Evolutionary conservation across 23 tunicate species (phyloP).

Genomic region (Halocynthia roretzi): DNA sequence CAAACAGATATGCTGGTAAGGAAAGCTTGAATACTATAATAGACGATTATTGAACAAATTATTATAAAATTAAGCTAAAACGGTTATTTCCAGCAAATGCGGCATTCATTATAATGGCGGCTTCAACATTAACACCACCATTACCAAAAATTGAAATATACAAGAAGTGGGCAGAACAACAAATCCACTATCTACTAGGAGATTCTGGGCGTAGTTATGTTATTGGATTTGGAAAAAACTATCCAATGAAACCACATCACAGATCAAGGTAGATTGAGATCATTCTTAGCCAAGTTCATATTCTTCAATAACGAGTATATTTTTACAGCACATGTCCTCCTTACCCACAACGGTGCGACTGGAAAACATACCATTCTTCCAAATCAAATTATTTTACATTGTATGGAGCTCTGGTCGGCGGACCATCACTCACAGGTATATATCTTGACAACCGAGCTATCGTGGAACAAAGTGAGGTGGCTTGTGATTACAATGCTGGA

Average conservation of each 20-base stretch:
- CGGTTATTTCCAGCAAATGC: slow-evolving; percentile 43
- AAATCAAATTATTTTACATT: slow-evolving; percentile 45
- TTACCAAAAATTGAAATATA: slow-evolving; percentile 45
- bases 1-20: slow-evolving; percentile 80
- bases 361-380: slow-evolving; percentile 20
- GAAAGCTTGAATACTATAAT: too few relatives aligned
- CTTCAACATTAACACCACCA: slow-evolving; percentile 64
- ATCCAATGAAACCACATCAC: slow-evolving; percentile 89
- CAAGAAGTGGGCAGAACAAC: slow-evolving; percentile 62
- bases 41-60: background rate
- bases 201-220: slow-evolving; percentile 86
- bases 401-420: slow-evolving; percentile 82
- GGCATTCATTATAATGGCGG: slow-evolving; percentile 62
- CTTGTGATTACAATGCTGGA: slow-evolving; percentile 82
- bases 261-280: slow-evolving; percentile 45
- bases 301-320: background rate
- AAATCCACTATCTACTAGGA: slow-evolving; percentile 80
- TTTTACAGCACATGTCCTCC: slow-evolving; percentile 62
- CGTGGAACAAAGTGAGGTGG: slow-evolving; percentile 60
- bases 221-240: slow-evolving; percentile 92
- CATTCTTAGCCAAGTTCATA: too few relatives aligned
- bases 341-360: slow-evolving; percentile 50
- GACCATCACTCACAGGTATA: slow-evolving; percentile 40
- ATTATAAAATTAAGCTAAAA: background rate
- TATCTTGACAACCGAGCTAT: slow-evolving; percentile 35